phyloP scores from a whole-genome alignment of 2,113 vertebrate species.

The Glaucomys volans region DNA sequence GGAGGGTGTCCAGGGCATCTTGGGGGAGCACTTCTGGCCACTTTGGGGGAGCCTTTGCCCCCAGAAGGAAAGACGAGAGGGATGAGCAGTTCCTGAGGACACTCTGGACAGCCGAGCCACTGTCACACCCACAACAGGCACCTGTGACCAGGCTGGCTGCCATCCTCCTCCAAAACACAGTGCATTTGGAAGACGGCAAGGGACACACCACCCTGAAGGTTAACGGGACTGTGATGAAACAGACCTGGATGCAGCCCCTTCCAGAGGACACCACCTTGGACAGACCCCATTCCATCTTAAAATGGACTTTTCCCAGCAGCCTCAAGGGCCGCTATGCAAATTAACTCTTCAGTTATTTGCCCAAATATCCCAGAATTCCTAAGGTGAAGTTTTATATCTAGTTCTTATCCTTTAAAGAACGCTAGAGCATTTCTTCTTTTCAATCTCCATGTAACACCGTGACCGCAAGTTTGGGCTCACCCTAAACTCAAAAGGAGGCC shows the following conservation, averaged over 20 bases:
- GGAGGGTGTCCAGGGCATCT: rapidly evolving
- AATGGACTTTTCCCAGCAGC: background rate
- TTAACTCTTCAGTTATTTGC: background rate
- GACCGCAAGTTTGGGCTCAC: background rate
- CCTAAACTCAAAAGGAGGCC: background rate
- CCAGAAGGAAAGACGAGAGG: background rate
- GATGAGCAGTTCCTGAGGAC: rapidly evolving
- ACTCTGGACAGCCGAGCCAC: too few species aligned
- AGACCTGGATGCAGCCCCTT: background rate
- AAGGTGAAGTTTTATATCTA: background rate
- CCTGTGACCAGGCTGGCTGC: too few species aligned
- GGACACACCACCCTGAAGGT: too few species aligned
- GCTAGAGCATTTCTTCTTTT: background rate
- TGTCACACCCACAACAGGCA: too few species aligned
- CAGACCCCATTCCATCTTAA: background rate
- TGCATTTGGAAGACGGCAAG: background rate
- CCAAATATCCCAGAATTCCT: background rate
- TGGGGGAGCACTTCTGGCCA: too few species aligned
- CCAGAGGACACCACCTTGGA: too few species aligned
- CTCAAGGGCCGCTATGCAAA: background rate
- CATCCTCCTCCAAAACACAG: background rate
- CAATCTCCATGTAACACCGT: too few species aligned
- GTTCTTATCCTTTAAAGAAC: background rate
- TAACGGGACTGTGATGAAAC: background rate
- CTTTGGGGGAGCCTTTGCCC: background rate